Evolutionary conservation across 2,888 invertebrate species (phyloP), one percentile per base, ranked within the genome.

Genomic region (Lamellibrachia satsuma): DNA sequence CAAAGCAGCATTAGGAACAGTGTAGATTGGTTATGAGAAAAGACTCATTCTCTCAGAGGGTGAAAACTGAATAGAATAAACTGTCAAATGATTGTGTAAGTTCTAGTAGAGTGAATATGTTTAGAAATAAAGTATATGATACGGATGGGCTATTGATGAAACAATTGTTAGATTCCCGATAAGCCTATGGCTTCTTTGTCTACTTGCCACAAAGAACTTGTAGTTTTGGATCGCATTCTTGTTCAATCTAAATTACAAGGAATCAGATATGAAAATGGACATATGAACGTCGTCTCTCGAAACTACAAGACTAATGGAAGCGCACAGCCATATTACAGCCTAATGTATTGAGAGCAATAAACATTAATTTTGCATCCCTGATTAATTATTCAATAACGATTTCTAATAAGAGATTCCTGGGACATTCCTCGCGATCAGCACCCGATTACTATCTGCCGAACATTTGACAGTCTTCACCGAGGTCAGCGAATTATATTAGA

Each of bases 341-440:
- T 75, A 75, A 75, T 75, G 22, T 75, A 75, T 4, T 11, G 75
- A 75, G 75, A 75, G 75, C 15, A 75, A 75, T 75, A 75, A 75
- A 75, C 75, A 75, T 75, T 11, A 75, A 75, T 75, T 75, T 75
- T 75, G 75, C 75, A 75, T 75, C 75, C 75, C 75, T 75, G 75
- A 75, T 75, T 75, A 75, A 75, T 75, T 75, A 75, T 75, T 22
- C 75, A 15, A 75, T 75, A 75, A 75, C 75, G 75, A 75, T 75
- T 75, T 75, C 75, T 75, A 75, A 75, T 75, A 15, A 75, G 75
- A 75, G 22, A 75, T 75, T 75, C 75, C 75, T 22, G 2, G 0
- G 11, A 75, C 75, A 75, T 75, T 75, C 75, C 15, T 15, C 15
- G 75, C 6, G 15, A 75, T 75, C 15, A 75, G 75, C 75, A 22